Evolutionary conservation across 2,797 vertebrate genomes (phyloP), one percentile per base, ranked within the genome.

Genomic region (Vireo griseus): DNA sequence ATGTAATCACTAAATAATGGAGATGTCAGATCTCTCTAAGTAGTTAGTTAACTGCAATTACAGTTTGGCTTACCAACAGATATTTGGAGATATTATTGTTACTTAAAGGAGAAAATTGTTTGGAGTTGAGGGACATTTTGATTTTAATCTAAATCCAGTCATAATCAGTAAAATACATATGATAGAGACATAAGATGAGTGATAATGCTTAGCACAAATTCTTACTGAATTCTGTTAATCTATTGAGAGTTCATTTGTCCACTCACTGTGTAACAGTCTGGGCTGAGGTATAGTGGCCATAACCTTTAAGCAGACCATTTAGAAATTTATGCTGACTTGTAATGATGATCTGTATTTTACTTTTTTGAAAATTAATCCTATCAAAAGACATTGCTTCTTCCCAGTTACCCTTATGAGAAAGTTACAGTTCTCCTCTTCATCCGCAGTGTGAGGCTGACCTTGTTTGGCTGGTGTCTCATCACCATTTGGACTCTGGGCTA

Each of bases 221-320:
- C 39, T 67, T 21, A 35, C 2, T 47, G 33, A 66, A 66, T 79
- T 79, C 48, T 39, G 1, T 69, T 42, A 28, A 28, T 88, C 42
- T 42, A 4, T 25, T 45, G 13, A 66, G 24, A 63, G 17, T 51
- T 77, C 25, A 11, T 22, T 39, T 85, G 4, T 17, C 28, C 0
- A 0, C 24, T 88, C 7, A 11, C 10, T 59, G 20, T 16, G 1
- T 72, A 24, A 37, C 2, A 6, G 7, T 16, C 22, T 17, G 11
- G 21, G 16, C 66, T 59, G 54, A 57, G 7, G 4, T 73, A 5
- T 25, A 50, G 29, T 45, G 9, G 22, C 35, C 13, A 13, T 59
- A 68, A 59, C 19, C 37, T 71, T 31, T 59, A 54, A 37, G 20
- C 14, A 18, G 50, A 44, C 16, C 8, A 8, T 63, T 73, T 48